A percentile compares a stretch with the other conserved stretches of the same genome.
Evolutionary conservation across 2,113 vertebrate genomes (phyloP).

Genomic region (Vidua chalybeata): DNA sequence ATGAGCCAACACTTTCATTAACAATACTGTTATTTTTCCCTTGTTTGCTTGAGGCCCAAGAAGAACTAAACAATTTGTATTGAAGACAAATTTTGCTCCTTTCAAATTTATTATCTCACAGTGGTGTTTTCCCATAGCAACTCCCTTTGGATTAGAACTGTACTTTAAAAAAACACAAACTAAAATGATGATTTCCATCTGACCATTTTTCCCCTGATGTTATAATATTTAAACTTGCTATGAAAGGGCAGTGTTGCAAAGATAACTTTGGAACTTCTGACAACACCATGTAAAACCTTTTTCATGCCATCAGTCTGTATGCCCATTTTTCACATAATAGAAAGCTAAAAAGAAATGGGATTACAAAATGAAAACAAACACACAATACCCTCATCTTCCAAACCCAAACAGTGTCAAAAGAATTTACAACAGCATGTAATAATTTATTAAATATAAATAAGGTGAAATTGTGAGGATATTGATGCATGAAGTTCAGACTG

Average conservation of each 20-base stretch:
- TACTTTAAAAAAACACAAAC: background rate
- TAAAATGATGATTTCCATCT: background rate
- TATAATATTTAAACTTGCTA: background rate
- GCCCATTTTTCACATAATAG: rapidly evolving
- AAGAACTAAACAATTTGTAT: background rate
- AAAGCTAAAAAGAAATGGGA: background rate
- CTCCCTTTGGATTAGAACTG: background rate
- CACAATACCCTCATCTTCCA: background rate
- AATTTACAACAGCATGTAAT: background rate
- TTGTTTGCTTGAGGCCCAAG: background rate
- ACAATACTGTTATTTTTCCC: background rate
- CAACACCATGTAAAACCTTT: background rate
- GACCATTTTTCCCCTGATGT: background rate
- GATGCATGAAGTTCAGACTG: background rate
- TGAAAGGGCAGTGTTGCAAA: background rate
- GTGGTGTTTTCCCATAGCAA: background rate
- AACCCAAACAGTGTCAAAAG: background rate
- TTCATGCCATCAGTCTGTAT: background rate
- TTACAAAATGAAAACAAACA: background rate
- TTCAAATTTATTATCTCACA: background rate
- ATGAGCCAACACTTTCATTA: background rate
- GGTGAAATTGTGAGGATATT: background rate
- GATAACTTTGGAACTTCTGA: background rate
- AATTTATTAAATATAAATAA: background rate
- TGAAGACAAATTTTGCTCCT: background rate